Base-by-base conservation (phyloP, 2,113 vertebrate species). In the Synodontis membranacea region DNA sequence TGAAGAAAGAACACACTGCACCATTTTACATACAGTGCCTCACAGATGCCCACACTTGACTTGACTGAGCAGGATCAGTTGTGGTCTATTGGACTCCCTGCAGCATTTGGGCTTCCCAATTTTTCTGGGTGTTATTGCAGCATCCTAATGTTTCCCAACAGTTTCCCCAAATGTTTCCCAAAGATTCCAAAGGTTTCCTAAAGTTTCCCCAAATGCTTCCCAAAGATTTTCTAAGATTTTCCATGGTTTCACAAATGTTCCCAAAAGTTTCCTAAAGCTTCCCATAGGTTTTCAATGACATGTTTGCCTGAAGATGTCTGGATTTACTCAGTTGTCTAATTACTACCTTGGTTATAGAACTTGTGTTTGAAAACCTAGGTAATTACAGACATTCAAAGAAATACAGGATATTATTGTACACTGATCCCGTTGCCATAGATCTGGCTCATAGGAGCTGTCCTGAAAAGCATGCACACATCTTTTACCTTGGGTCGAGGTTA, bases 341-440 rank as follows among this genome's bases (percentile, higher is more conserved):
- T 50, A 37, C 46, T 50, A 15, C 44, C 46, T 50, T 76, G 74
- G 44, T 76, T 19, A 19, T 28, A 76, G 46, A 31, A 50, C 46
- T 76, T 76, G 28, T 75, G 72, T 76, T 48, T 15, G 44, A 14
- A 76, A 50, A 23, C 50, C 31, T 80, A 56, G 19, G 31, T 39
- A 80, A 58, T 80, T 80, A 25, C 52, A 80, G 78, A 39, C 34
- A 4, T 39, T 80, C 34, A 58, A 56, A n/a, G 44, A 8, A 50
- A 25, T 80, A 25, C 21, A 80, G 31, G 48, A 31, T 76, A 76
- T 76, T 76, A 80, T 80, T 15, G 12, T 80, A 4, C 34, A 25
- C 21, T 58, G 78, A 39, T 42, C 21, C 52, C 42, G 78, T 80
- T 58, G 34, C 78, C 52, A 58, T 80, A 37, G 52, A 80, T 80